Conservation (phyloP, 2,797 vertebrate species). For the Lophius americanus region DNA sequence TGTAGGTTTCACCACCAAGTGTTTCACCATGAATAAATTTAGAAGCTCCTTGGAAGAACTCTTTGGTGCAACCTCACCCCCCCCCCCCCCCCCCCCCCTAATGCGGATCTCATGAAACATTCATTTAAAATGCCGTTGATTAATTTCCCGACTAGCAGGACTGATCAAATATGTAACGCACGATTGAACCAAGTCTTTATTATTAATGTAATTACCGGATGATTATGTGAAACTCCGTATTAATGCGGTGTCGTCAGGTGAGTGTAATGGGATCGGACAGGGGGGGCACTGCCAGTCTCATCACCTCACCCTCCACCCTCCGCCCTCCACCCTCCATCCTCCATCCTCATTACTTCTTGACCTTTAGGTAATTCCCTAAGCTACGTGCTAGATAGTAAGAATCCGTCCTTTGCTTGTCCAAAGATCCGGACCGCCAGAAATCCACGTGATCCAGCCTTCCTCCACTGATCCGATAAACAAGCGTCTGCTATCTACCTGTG, state of each 20-base stretch:
- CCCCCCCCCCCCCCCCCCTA: too few species aligned
- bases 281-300: constrained; percentile 15
- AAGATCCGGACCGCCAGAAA: constrained; percentile 10
- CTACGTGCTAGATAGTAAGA: constrained; percentile 10
- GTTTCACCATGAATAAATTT: too few species aligned
- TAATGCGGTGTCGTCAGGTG: constrained; percentile 35
- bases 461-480: constrained; percentile 64
- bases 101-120: neutral
- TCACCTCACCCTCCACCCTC: constrained; percentile 22
- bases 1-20: too few species aligned
- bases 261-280: constrained; percentile 43
- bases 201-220: neutral
- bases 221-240: constrained; percentile 45
- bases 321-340: constrained; percentile 23
- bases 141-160: neutral
- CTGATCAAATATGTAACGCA: neutral
- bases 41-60: too few species aligned
- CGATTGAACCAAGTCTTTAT: neutral
- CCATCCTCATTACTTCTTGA: constrained; percentile 46
- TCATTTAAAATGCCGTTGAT: neutral
- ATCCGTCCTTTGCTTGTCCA: constrained; percentile 15
- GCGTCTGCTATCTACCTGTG: constrained; percentile 33
- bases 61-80: too few species aligned
- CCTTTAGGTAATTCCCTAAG: constrained; percentile 59
- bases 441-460: constrained; percentile 18